These are phyloP conservation scores for Trogon surrucura DNA, from an alignment of 2,113 vertebrate species.

Conservation along the genomic window DNA sequence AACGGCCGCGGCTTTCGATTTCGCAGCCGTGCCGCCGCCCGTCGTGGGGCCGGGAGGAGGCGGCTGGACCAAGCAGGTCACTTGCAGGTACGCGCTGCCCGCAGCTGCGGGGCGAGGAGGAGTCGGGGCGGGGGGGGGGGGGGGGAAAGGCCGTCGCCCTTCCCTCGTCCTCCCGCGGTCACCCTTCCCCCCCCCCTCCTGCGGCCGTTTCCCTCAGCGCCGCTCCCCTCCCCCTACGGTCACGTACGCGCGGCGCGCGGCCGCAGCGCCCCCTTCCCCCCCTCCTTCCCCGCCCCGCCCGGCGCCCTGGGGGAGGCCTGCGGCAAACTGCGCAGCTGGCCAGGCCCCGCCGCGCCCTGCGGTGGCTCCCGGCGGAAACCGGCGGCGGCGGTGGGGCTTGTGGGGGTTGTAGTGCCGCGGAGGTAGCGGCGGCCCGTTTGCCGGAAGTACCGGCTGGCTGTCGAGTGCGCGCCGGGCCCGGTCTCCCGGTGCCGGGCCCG, in stretches of 20 bases:
- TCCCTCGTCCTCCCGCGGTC: no score
- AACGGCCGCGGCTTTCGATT: slow-evolving; percentile 53
- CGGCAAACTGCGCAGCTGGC: background rate
- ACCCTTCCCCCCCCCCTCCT: no score
- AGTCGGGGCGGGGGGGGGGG: no score
- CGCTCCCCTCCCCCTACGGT: background rate
- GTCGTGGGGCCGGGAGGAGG: slow-evolving; percentile 58
- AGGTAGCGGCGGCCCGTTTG: background rate
- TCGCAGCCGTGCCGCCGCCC: slow-evolving; percentile 49
- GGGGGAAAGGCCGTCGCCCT: background rate
- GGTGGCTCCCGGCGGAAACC: background rate
- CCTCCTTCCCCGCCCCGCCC: background rate
- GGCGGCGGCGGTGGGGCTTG: no score
- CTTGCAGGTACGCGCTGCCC: slow-evolving; percentile 72
- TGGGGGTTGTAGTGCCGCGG: background rate
- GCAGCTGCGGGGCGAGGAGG: background rate
- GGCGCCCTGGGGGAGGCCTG: background rate
- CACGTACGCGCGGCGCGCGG: background rate
- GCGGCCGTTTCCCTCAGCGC: background rate
- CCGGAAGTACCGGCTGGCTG: background rate
- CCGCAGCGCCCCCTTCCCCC: background rate
- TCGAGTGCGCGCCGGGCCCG: background rate
- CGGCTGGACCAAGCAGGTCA: slow-evolving; percentile 80
- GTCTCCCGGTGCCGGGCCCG: background rate
- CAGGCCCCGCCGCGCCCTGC: background rate